Evolutionary conservation across 2,888 invertebrate species (phyloP).

Genomic region (Synanthedon formicaeformis): DNA sequence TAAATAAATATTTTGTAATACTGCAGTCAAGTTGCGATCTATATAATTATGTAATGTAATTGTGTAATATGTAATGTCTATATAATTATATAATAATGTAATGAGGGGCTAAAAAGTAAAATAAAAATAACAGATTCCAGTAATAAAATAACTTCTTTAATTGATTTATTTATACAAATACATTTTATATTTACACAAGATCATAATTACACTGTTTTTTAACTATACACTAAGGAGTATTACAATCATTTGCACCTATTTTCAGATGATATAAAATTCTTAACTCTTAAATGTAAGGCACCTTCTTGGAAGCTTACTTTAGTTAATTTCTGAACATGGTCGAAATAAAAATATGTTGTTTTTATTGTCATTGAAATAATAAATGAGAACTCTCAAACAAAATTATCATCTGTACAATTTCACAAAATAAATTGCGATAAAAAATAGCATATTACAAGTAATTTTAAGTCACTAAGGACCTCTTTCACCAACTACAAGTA

Average conservation of each 20-base stretch:
- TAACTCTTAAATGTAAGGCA: conserved; percentile 46
- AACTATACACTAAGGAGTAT: conserved; percentile 48
- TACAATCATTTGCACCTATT: conserved; percentile 47
- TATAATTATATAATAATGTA: too few relatives aligned
- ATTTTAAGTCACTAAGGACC: too few relatives aligned
- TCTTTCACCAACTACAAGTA: too few relatives aligned
- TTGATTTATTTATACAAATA: conserved; percentile 53
- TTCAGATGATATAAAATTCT: not conserved
- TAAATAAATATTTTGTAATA: too few relatives aligned
- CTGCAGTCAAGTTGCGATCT: too few relatives aligned
- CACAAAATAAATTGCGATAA: too few relatives aligned
- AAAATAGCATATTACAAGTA: too few relatives aligned
- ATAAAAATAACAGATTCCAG: conserved; percentile 18
- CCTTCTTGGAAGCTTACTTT: conserved; percentile 44
- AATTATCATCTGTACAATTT: too few relatives aligned
- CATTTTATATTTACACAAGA: conserved; percentile 51
- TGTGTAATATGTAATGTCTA: too few relatives aligned
- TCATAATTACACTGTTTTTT: conserved; percentile 36
- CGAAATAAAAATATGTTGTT: conserved; percentile 10
- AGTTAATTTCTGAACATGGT: conserved; percentile 27
- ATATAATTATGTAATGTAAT: too few relatives aligned
- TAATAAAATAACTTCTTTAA: conserved; percentile 68
- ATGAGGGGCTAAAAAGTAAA: not conserved
- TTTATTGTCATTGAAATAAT: not conserved
- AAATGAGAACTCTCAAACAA: too few relatives aligned